Percentiles rank a stretch among this genome's conserved stretches.
phyloP scores from a whole-genome alignment of 2,888 invertebrate species.

The Venusia cambrica region DNA sequence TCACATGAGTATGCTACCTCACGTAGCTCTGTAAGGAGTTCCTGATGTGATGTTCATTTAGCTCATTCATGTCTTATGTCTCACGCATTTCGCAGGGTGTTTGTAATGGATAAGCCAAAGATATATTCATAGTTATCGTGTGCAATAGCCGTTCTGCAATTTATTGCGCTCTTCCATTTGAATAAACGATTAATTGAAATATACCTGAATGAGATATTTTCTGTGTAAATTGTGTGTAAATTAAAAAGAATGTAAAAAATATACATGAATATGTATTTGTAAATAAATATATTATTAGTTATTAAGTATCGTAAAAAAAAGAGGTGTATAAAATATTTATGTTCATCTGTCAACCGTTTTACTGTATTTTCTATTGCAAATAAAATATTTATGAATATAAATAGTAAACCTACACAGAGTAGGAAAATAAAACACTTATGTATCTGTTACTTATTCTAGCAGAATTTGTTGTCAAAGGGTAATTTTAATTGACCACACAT shows the following conservation, averaged over 20 bases:
- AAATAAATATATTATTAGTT: conserved; percentile 24
- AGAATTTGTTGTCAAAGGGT: conserved; percentile 60
- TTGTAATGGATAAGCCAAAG: conserved; percentile 77
- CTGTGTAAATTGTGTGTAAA: conserved; percentile 76
- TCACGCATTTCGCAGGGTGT: conserved; percentile 52
- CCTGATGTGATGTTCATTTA: conserved; percentile 44
- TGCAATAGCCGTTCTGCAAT: conserved; percentile 77
- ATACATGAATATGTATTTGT: too few species aligned
- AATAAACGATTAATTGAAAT: conserved; percentile 55
- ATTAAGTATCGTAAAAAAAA: conserved; percentile 45
- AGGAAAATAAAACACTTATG: conserved; percentile 30
- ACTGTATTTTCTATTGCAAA: conserved; percentile 20
- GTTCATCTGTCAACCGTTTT: conserved; percentile 23
- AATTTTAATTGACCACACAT: conserved; percentile 63
- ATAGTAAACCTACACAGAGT: conserved; percentile 28
- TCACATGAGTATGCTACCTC: conserved; percentile 37
- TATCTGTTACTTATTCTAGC: conserved; percentile 33
- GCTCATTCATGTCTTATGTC: too few species aligned
- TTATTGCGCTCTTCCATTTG: conserved; percentile 55
- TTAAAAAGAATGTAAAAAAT: conserved; percentile 61
- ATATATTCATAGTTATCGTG: conserved; percentile 73
- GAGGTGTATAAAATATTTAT: conserved; percentile 34
- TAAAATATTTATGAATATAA: conserved; percentile 25
- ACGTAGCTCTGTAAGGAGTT: conserved; percentile 45
- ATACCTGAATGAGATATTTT: conserved; percentile 51